Conservation (phyloP, 2,113 vertebrate species). For the Pampusana beccarii region DNA sequence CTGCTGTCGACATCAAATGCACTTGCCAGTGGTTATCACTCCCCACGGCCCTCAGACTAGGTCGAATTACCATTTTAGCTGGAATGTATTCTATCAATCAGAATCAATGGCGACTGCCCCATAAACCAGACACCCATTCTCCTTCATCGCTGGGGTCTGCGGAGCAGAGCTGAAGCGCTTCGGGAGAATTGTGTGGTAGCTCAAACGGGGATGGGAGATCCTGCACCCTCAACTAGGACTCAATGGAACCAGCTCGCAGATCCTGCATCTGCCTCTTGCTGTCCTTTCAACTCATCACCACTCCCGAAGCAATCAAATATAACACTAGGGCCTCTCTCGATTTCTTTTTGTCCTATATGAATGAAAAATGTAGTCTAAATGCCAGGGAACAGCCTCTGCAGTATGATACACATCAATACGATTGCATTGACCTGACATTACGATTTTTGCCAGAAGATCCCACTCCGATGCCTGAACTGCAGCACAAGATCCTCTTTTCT, state of each 20-base stretch:
- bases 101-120: background rate
- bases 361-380: background rate
- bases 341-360: background rate
- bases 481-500: background rate
- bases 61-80: background rate
- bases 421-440: background rate
- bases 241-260: background rate
- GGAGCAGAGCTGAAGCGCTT: background rate
- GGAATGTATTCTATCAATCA: background rate
- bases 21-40: background rate
- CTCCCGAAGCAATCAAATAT: background rate
- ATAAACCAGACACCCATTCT: background rate
- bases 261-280: background rate
- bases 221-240: background rate
- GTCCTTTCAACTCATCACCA: background rate
- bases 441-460: background rate
- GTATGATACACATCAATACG: rapidly evolving
- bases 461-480: background rate
- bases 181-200: background rate
- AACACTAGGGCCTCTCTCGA: background rate
- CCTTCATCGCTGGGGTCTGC: background rate
- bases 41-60: background rate
- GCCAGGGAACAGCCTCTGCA: background rate
- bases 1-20: background rate
- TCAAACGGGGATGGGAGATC: background rate